These are phyloP conservation scores for Belonocnema kinseyi DNA, from an alignment of 1,140 invertebrate genomes.

Conservation along the genomic window DNA sequence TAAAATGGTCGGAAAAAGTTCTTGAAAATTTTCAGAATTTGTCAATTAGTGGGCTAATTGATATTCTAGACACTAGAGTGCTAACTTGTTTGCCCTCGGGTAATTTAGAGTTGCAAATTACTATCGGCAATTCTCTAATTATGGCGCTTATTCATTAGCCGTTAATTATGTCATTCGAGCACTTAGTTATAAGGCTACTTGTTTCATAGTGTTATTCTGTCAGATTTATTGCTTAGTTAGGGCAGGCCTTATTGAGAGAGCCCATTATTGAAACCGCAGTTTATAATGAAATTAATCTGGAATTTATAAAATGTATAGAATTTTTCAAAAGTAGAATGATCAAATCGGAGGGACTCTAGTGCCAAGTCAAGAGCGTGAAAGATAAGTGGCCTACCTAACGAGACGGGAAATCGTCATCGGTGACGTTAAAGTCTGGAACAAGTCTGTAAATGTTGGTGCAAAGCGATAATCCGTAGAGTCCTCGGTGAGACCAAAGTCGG, in stretches of 20 bases:
- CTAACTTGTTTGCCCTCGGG: not conserved
- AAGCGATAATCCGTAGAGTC: conserved; percentile 18
- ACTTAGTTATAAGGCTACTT: not conserved
- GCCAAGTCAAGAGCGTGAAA: not conserved
- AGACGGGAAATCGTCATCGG: conserved; percentile 18
- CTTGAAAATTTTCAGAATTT: no score
- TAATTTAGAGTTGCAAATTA: not conserved
- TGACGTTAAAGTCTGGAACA: conserved; percentile 21
- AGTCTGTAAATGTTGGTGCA: conserved; percentile 26
- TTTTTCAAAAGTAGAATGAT: not conserved
- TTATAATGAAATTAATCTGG: no score
- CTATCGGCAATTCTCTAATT: conserved; percentile 1
- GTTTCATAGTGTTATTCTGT: conserved; percentile 14
- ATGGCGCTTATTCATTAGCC: not conserved
- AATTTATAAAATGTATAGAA: no score
- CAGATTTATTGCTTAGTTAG: not conserved
- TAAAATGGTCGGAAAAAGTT: not conserved
- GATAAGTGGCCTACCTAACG: conserved; percentile 27
- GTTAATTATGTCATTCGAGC: conserved; percentile 14
- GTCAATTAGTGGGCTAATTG: not conserved
- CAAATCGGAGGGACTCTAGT: not conserved
- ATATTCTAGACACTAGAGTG: not conserved
- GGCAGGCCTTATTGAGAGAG: not conserved
- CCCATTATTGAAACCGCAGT: not conserved
- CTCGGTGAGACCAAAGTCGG: conserved; percentile 33